Base-by-base conservation (phyloP, 2,888 invertebrate genomes). In the Globia sparganii region DNA sequence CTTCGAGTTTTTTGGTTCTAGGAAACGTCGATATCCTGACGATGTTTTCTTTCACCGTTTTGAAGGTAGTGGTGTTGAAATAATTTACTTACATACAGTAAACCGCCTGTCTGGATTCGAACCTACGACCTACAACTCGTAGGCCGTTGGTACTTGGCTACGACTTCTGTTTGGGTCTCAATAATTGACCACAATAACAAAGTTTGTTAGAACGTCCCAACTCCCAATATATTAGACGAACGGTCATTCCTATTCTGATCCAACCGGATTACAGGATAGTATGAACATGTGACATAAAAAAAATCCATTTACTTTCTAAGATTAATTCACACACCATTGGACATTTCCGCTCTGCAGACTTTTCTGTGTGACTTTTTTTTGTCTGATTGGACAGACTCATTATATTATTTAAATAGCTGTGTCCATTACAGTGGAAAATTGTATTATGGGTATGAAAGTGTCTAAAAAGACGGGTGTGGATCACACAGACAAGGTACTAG, bases 401-500 rank as follows among this genome's bases (percentile, higher is more conserved):
- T 73, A 73, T 80, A 66, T 69, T 80, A 80, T 83, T 80, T 82
- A 81, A 82, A 75, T 76, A 81, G 66, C 66, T 25, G 61, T 37
- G 61, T 75, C 37, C 61, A 28, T 62, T 59, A 70, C 53, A 46
- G 31, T 67, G 76, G 79, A 81, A 83, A 73, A 73, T 78, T 64
- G 28, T 68, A 59, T 68, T 75, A 31, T 21, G 56, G 8, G 11
- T 62, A 13, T 37, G 43, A n/a, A 34, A 28, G 46, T 56, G 18
- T 37, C n/a, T 56, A 34, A 34, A 34, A 34, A n/a, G n/a, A 56
- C n/a, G 34, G 4, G n/a, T 6, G 53, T 68, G 37, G 53, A n/a
- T n/a, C 37, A 61, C 8, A 13, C 21, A 69, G 61, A 37, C 15
- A 31, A 9, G 9, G 5, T n/a, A 53, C 5, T n/a, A n/a, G n/a